Evolutionary conservation across 1,140 invertebrate species (phyloP), one percentile per base, ranked within the genome.

Genomic region (Drosophila pruinosa): DNA sequence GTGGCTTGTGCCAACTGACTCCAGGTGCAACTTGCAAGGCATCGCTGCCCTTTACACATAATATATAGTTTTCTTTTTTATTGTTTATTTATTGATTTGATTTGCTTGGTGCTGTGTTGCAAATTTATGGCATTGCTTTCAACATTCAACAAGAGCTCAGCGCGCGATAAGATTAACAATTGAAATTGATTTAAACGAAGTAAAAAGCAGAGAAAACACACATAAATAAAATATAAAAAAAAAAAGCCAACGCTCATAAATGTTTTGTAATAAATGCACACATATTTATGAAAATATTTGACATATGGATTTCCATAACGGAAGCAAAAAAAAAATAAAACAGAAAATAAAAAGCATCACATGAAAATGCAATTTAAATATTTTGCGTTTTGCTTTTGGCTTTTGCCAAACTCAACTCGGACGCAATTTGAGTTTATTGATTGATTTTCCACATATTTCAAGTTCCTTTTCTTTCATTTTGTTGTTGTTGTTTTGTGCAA

Each of bases 81-180:
- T 24, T 36, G 10, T 19, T 19, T 43, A 31, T 24, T 12, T 19
- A 12, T 10, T 14, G 5, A 14, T 41, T 41, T 41, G 4, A 15
- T 41, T 41, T 17, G 34, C 5, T 36, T 56, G n/a, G n/a, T 39
- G 3, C 21, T 39, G 14, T 57, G 1, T n/a, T n/a, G n/a, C n/a
- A 6, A 28, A 63, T 69, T 63, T 53, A 63, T 63, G 47, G 58
- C 58, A 63, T 54, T 63, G 65, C 53, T 54, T 69, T 63, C 15
- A 56, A 12, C 38, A 31, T 69, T 63, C 15, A 56, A 12, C 38
- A 31, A 41, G 39, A 41, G 15, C 17, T 52, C 0, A 17, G 12
- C 12, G 14, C 17, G 21, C 12, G 65, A 63, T 63, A 63, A 63
- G 65, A 63, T 69, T 54, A 62, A 36, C 26, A 59, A 59, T 38